Evolutionary conservation across 1,140 invertebrate species (phyloP), one percentile per base, ranked within the genome.

Genomic region (Acromyrmex echinatior): DNA sequence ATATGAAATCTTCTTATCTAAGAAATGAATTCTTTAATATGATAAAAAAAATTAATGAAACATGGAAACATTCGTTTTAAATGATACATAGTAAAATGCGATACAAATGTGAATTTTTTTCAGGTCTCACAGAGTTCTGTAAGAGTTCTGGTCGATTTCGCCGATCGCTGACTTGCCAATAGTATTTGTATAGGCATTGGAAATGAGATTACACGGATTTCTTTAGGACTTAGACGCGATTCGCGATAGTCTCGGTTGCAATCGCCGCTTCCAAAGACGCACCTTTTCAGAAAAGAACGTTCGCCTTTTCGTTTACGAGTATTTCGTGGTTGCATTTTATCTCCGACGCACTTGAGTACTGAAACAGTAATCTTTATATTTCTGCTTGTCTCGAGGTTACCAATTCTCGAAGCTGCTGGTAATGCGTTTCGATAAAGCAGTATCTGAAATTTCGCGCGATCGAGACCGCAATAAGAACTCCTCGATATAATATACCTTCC

Each of bases 381-480:
- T 35, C 35, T 58, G 51, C 18, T 25, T 31, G n/a, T 56, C 58
- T 78, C 51, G 18, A 71, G 79, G 16, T 35, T 81, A 31, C 49
- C 78, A 71, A 70, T 56, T 56, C n/a, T 71, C 35, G 21, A 45
- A 73, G 51, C 21, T 81, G 66, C 51, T n/a, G 35, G 25, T 80
- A 80, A 80, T 68, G 63, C 49, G 63, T 81, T n/a, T 81, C 66
- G 66, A 81, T 81, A 81, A 81, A 71, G 51, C 79, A 49, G 21
- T 73, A 73, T 81, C 65, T 81, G 66, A 81, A 81, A 73, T 81
- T 81, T 81, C 51, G 21, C 79, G 35, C 78, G 49, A 16, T 70
- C 35, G 66, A 81, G 31, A 39, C 51, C 21, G 49, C 78, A 81
- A 71, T 81, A 70, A 66, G 18, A 71, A 16, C 39, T 18, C 21